phyloP scores from a whole-genome alignment of 2,888 invertebrate genomes.

The Cantharis lateralis region DNA sequence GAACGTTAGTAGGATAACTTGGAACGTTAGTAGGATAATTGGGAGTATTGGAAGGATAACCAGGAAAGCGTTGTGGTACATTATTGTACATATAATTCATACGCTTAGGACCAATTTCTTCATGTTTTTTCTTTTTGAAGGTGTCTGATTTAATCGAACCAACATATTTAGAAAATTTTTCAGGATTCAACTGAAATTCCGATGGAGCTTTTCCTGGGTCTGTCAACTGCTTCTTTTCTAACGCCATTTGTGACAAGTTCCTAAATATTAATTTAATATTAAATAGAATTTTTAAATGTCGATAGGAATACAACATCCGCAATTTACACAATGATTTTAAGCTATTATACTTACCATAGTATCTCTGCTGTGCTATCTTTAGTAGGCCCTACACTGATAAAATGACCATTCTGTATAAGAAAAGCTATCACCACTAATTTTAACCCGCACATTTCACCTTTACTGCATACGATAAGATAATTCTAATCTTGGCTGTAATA shows the following conservation, averaged over 20 bases:
- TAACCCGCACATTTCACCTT: slow-evolving; percentile 30
- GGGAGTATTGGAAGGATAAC: neutral
- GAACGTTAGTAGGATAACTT: neutral
- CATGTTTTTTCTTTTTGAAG: neutral
- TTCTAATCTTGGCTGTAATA: neutral
- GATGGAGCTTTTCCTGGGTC: neutral
- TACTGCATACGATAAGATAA: slow-evolving; percentile 21
- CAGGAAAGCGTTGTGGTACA: neutral
- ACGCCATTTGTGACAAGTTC: neutral
- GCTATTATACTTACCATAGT: slow-evolving; percentile 30
- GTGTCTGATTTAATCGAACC: neutral
- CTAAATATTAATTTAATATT: neutral
- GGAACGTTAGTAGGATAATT: neutral
- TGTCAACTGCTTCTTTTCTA: neutral
- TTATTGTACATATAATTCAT: neutral
- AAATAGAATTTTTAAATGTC: too few species aligned
- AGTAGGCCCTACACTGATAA: slow-evolving; percentile 32
- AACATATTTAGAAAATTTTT: slow-evolving; percentile 24
- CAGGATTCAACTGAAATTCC: slow-evolving; percentile 16
- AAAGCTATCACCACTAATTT: slow-evolving; percentile 34
- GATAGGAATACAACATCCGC: neutral
- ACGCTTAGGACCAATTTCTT: neutral
- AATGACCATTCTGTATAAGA: slow-evolving; percentile 31
- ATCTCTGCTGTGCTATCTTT: slow-evolving; percentile 28
- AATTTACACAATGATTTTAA: neutral